Conservation (phyloP, 2,113 vertebrate species). For the Nibea coibor region DNA sequence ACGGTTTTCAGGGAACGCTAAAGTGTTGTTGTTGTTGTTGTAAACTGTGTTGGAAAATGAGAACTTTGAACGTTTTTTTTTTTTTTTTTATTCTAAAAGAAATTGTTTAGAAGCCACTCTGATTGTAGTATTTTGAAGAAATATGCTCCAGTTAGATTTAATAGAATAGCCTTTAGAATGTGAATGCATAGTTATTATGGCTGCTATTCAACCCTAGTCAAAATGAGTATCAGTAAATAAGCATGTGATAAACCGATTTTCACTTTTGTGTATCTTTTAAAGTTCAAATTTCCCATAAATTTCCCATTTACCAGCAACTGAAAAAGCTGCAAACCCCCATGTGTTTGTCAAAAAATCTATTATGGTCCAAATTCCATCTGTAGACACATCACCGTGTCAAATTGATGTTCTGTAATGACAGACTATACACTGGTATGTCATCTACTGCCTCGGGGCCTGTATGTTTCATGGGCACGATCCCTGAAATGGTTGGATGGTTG, state of each 20-base stretch:
- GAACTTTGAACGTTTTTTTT: too few species aligned
- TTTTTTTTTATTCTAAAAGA: neutral
- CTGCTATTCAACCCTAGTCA: neutral
- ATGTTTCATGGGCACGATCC: slow-evolving; percentile 26
- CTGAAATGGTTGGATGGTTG: slow-evolving; percentile 21
- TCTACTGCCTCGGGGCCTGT: slow-evolving; percentile 46
- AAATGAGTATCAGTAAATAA: neutral
- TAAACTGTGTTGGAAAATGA: too few species aligned
- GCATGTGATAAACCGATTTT: neutral
- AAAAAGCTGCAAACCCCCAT: neutral
- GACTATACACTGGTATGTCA: slow-evolving; percentile 46
- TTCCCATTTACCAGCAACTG: neutral
- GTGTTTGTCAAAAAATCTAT: slow-evolving; percentile 12
- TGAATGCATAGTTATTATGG: too few species aligned
- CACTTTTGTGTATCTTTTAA: neutral
- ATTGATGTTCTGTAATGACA: slow-evolving; percentile 58
- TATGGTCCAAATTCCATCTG: slow-evolving; percentile 51
- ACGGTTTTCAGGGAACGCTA: too few species aligned
- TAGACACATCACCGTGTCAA: slow-evolving; percentile 42
- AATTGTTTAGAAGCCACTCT: neutral
- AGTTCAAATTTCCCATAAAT: neutral
- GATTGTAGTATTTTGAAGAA: neutral
- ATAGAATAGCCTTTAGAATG: neutral
- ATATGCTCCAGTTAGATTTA: neutral
- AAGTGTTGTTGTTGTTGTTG: too few species aligned